Evolutionary conservation across 2,113 vertebrate genomes (phyloP), one percentile per base, ranked within the genome.

Genomic region (Pogona vitticeps): DNA sequence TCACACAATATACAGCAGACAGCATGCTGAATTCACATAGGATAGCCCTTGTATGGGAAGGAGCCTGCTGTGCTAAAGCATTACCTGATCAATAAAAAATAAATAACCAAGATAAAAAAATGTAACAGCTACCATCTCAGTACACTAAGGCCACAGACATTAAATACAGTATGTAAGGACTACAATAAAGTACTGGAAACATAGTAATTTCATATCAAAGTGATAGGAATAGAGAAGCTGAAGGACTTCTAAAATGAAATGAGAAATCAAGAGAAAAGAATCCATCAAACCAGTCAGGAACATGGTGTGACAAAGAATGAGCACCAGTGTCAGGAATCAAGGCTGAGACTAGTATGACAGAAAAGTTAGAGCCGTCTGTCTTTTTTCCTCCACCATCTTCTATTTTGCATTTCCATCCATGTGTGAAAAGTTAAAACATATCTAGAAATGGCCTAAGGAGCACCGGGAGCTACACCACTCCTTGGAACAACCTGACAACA

Each of bases 121-220:
- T 72, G 63, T 86, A 80, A 42, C 84, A 33, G 76, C 36, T 86
- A 86, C 65, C 38, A 72, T 86, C 58, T 80, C 36, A n/a, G 42
- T 23, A 31, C 56, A 61, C 76, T 86, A 86, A 73, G 72, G 23
- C 12, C 52, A 72, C 76, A 46, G 18, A 71, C 36, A 42, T 46
- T 86, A 70, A 42, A 33, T 61, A 65, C 20, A 80, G 52, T 72
- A 80, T 3, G 28, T n/a, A 80, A 80, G 72, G 80, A 86, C 61
- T 80, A 76, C 67, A 86, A 86, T 86, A 71, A 86, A 80, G 75
- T 33, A 61, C 52, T 72, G 65, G 36, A 86, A 71, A 61, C 33
- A 61, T 42, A 72, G 76, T n/a, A 79, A 86, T 72, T 86, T 80
- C 28, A 46, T 72, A 61, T 80, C 84, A 72, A 86, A 86, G 52